These are phyloP conservation scores for Meloidogyne exigua DNA, from an alignment of 1,140 invertebrate species.

Conservation along the genomic window DNA sequence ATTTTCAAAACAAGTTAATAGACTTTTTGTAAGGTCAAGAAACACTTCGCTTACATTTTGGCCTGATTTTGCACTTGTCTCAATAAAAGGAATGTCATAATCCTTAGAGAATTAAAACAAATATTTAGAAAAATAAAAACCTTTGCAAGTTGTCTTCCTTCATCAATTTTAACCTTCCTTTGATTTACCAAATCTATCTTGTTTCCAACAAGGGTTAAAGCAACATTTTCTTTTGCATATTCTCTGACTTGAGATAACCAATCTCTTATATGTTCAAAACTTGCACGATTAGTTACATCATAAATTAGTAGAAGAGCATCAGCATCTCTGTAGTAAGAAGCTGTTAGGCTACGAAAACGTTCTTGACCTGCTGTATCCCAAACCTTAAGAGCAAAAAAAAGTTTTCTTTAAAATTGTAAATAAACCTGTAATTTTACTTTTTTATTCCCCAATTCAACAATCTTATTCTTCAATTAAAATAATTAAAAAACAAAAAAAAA, in stretches of 20 bases:
- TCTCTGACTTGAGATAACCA: conserved; percentile 60
- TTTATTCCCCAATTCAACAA: conserved; percentile 58
- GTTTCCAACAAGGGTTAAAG: conserved; percentile 60
- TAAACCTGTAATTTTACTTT: conserved; percentile 61
- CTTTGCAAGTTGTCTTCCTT: conserved; percentile 54
- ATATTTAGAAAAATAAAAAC: conserved; percentile 24
- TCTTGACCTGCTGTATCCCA: conserved; percentile 98
- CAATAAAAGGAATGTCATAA: conserved; percentile 42
- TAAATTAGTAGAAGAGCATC: conserved; percentile 95
- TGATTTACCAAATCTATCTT: conserved; percentile 55
- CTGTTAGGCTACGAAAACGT: conserved; percentile 91
- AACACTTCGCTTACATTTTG: conserved; percentile 60
- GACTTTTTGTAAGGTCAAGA: conserved; percentile 45
- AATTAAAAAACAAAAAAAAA: not conserved
- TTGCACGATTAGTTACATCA: conserved; percentile 93
- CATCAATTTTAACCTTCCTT: conserved; percentile 57
- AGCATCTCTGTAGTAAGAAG: conserved; percentile 94
- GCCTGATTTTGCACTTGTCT: conserved; percentile 62
- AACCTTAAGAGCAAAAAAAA: conserved; percentile 67
- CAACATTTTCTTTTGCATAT: conserved; percentile 59
- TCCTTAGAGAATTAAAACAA: not conserved
- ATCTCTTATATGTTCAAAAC: conserved; percentile 74
- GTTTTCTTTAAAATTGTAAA: no score
- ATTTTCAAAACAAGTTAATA: not conserved
- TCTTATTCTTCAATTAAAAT: conserved; percentile 55